Percentiles rank a stretch among this genome's conserved stretches.
These are phyloP conservation scores for Acestrorhynchus altus DNA, from an alignment of 2,797 vertebrate species.

Conservation along the genomic window DNA sequence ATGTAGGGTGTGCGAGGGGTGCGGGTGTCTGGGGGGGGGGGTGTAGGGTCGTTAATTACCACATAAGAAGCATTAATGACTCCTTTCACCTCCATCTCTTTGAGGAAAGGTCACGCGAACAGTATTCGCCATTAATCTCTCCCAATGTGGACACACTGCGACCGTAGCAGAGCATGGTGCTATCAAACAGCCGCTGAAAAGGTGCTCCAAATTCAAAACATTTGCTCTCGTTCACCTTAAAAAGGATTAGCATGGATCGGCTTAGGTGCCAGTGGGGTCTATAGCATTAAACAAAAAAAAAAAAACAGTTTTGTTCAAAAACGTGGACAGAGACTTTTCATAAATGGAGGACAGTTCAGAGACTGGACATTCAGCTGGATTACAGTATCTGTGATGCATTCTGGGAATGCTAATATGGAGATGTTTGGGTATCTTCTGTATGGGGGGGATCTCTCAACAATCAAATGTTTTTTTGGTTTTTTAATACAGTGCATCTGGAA, in stretches of 20 bases:
- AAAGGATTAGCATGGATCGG: conserved; percentile 36
- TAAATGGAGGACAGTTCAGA: neutral
- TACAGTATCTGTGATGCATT: too few species aligned
- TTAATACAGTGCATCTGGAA: too few species aligned
- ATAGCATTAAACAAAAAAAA: conserved; percentile 21
- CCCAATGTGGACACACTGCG: conserved; percentile 85
- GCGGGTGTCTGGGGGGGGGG: conserved; percentile 53
- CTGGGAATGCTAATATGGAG: neutral
- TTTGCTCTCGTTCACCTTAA: conserved; percentile 60
- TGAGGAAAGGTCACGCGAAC: conserved; percentile 92
- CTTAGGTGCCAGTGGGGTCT: conserved; percentile 30
- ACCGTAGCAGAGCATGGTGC: conserved; percentile 23
- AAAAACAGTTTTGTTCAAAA: neutral
- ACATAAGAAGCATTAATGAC: conserved; percentile 96
- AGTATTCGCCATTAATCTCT: conserved; percentile 93
- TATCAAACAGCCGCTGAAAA: conserved; percentile 46
- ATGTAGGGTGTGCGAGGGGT: conserved; percentile 5
- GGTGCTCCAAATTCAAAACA: conserved; percentile 62
- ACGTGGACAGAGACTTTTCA: neutral
- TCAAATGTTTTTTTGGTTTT: too few species aligned
- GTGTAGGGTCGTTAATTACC: conserved; percentile 89
- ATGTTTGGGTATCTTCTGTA: neutral
- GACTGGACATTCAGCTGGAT: neutral
- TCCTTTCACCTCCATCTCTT: conserved; percentile 92
- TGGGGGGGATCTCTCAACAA: too few species aligned